phyloP scores from a whole-genome alignment of 2,888 invertebrate species.

The Megastigmus dorsalis region DNA sequence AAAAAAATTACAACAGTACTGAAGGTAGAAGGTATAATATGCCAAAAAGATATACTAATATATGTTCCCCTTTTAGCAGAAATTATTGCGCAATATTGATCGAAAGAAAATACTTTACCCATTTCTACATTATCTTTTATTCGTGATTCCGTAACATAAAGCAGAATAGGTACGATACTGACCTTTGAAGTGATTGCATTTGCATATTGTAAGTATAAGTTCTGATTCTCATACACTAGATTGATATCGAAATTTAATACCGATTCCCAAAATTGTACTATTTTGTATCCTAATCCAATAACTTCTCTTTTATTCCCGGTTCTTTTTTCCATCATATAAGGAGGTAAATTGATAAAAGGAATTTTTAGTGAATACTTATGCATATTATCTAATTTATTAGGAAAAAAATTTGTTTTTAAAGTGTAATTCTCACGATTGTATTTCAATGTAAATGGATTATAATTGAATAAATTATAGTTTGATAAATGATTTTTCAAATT shows the following conservation, averaged over 20 bases:
- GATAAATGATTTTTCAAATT: not conserved
- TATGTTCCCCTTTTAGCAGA: not conserved
- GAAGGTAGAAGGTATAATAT: not conserved
- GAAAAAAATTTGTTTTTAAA: not conserved
- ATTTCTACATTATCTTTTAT: not conserved
- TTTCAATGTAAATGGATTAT: slow-evolving; percentile 1
- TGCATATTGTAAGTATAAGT: not conserved
- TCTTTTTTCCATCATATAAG: not conserved
- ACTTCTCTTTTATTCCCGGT: not conserved
- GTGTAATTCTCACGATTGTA: not conserved
- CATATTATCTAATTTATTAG: slow-evolving; percentile 4
- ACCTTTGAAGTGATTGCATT: not conserved
- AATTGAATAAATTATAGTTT: not conserved
- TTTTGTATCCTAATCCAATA: not conserved
- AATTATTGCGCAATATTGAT: not conserved
- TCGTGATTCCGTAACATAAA: not conserved
- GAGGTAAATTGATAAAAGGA: not conserved
- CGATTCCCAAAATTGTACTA: not conserved
- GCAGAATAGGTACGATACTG: not conserved
- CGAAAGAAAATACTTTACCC: not conserved
- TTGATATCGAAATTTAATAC: not conserved
- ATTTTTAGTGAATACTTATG: not conserved
- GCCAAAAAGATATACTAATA: not conserved
- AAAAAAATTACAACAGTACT: not conserved
- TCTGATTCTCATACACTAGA: not conserved